phyloP scores from a whole-genome alignment of 1,140 invertebrate species.

The Zaprionus taronus region DNA sequence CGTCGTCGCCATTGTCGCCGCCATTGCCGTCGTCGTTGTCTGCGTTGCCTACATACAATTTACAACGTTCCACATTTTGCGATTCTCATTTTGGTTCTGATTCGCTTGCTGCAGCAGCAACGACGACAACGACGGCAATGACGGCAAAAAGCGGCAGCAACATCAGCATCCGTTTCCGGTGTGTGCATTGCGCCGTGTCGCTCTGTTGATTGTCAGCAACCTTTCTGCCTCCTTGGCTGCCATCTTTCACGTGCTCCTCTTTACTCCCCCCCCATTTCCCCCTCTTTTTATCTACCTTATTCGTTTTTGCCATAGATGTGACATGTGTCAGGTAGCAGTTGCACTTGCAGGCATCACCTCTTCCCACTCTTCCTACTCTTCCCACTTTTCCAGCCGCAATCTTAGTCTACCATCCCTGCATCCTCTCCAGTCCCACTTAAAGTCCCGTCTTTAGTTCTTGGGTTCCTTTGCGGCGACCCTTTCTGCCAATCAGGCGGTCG shows the following conservation, averaged over 20 bases:
- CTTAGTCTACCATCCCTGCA: background rate
- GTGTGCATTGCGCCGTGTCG: slow-evolving; percentile 41
- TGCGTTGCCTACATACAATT: slow-evolving; percentile 67
- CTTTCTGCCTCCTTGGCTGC: slow-evolving; percentile 15
- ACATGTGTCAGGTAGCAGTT: slow-evolving; percentile 15
- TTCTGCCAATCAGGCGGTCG: slow-evolving; percentile 5
- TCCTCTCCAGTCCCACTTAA: background rate
- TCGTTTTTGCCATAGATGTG: slow-evolving; percentile 1
- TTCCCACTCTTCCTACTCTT: background rate
- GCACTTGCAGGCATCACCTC: background rate
- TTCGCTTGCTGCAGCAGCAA: slow-evolving; percentile 36
- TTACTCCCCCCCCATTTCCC: background rate
- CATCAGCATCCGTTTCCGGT: slow-evolving; percentile 48
- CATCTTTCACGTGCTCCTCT: background rate
- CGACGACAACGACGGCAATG: background rate
- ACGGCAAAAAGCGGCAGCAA: slow-evolving; percentile 30
- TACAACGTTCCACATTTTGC: slow-evolving; percentile 68
- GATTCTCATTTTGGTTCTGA: slow-evolving; percentile 64
- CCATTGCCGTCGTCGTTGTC: slow-evolving; percentile 6
- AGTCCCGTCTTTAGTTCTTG: background rate
- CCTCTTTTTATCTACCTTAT: background rate
- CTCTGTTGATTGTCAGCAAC: slow-evolving; percentile 35
- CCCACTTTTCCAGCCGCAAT: background rate
- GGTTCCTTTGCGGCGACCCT: background rate
- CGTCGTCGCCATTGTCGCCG: background rate